phyloP scores from a whole-genome alignment of 2,113 vertebrate species.

The Halichoeres trimaculatus region DNA sequence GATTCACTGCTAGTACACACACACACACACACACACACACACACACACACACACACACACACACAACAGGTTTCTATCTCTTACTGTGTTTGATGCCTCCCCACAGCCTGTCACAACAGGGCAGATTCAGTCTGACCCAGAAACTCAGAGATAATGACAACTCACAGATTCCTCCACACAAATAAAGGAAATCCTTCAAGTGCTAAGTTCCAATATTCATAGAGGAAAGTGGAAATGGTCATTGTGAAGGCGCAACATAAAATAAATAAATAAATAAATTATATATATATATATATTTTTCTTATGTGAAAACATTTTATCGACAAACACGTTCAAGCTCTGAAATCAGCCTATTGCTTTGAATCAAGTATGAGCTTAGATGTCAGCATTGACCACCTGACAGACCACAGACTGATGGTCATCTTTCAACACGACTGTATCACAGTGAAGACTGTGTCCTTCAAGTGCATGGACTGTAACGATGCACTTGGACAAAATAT shows the following conservation, averaged over 20 bases:
- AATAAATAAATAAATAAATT: neutral
- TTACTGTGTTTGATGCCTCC: slow-evolving; percentile 14
- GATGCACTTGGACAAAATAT: no score
- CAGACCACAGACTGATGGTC: no score
- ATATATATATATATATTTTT: neutral
- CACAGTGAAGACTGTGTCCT: no score
- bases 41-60: neutral
- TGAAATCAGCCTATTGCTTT: neutral
- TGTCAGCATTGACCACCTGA: neutral
- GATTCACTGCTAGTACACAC: neutral
- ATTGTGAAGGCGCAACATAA: neutral
- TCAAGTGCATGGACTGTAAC: no score
- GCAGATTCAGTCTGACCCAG: slow-evolving; percentile 16
- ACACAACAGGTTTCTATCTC: slow-evolving; percentile 14
- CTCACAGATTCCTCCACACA: slow-evolving; percentile 19
- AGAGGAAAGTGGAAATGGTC: neutral
- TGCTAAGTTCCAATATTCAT: slow-evolving; percentile 38
- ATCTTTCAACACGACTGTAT: neutral
- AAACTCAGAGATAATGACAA: slow-evolving; percentile 40
- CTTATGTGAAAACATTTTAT: neutral
- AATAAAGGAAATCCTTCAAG: slow-evolving; percentile 12
- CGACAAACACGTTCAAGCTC: neutral
- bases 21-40: neutral
- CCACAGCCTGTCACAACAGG: slow-evolving; percentile 23
- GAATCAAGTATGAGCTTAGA: neutral